These are phyloP conservation scores for Lepidothrix coronata DNA, from an alignment of 2,113 vertebrate species.

Conservation along the genomic window DNA sequence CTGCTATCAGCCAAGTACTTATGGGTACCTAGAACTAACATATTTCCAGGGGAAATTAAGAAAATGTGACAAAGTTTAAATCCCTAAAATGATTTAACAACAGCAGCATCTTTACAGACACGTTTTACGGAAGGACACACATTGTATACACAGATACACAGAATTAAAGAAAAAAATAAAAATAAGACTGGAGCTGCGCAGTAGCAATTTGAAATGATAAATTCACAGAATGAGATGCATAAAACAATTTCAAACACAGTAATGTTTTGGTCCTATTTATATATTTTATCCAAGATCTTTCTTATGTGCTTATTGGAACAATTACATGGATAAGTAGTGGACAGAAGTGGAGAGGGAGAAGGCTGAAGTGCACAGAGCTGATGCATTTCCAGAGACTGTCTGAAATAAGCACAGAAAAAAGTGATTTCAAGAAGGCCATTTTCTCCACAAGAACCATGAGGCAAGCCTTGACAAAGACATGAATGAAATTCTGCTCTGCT, in stretches of 20 bases:
- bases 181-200: neutral
- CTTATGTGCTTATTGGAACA: neutral
- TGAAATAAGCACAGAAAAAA: neutral
- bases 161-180: neutral
- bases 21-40: neutral
- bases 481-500: neutral
- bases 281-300: neutral
- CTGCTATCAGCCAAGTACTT: neutral
- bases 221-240: neutral
- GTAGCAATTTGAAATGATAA: neutral
- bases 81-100: neutral
- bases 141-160: neutral
- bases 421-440: neutral
- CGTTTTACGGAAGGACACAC: neutral
- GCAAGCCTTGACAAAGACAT: neutral
- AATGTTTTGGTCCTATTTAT: neutral
- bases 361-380: neutral
- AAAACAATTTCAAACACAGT: neutral
- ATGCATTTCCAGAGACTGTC: neutral
- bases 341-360: neutral
- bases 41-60: neutral
- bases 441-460: neutral
- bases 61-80: neutral
- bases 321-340: neutral
- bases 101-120: neutral